phyloP scores from a whole-genome alignment of 2,888 invertebrate genomes.

The Drosophila infuscata region DNA sequence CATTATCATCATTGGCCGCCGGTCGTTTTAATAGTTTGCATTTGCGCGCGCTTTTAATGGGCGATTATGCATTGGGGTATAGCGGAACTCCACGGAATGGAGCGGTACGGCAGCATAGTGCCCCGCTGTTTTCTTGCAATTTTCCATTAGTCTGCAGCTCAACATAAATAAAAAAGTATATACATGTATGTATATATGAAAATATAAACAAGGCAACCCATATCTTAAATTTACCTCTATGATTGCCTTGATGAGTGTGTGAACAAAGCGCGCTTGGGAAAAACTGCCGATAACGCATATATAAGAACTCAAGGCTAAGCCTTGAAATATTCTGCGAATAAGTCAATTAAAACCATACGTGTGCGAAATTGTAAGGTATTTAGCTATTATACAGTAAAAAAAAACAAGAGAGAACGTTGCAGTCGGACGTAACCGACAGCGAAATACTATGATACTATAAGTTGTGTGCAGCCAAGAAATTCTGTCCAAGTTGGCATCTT shows the following conservation, averaged over 20 bases:
- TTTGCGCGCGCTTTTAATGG: slow-evolving; percentile 70
- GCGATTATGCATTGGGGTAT: slow-evolving; percentile 36
- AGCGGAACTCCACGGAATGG: not conserved
- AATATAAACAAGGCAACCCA: slow-evolving; percentile 7
- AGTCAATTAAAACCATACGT: not conserved
- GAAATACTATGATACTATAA: no score
- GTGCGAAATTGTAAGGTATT: not conserved
- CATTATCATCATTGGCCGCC: slow-evolving; percentile 58
- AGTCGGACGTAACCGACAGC: no score
- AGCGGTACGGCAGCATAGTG: not conserved
- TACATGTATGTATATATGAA: not conserved
- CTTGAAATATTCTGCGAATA: not conserved
- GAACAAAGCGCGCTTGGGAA: slow-evolving; percentile 43
- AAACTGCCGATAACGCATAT: not conserved
- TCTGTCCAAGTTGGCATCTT: no score
- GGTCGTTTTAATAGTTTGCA: slow-evolving; percentile 75
- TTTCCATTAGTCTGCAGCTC: slow-evolving; percentile 49
- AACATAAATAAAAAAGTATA: slow-evolving; percentile 28
- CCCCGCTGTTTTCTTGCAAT: slow-evolving; percentile 27
- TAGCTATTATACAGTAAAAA: not conserved
- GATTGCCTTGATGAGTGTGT: slow-evolving; percentile 38
- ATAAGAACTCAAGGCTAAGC: not conserved
- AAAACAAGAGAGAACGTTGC: no score
- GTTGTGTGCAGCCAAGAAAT: no score
- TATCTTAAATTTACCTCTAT: slow-evolving; percentile 14